Conservation (phyloP, 1,140 invertebrate genomes). For the Papilio glaucus region DNA sequence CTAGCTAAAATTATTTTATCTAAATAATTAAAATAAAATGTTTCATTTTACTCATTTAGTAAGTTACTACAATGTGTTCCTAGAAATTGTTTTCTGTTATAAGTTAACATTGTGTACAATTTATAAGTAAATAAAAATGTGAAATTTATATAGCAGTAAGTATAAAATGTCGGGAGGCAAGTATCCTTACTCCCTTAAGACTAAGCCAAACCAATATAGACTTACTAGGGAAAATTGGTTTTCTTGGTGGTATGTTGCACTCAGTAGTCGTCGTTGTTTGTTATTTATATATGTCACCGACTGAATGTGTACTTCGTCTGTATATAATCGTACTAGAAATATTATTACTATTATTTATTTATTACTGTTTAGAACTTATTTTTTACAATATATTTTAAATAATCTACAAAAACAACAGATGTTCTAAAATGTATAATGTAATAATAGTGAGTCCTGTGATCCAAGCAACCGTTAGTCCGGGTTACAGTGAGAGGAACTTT, state of each 20-base stretch:
- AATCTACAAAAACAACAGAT: background rate
- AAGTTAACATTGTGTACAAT: background rate
- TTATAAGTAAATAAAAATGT: background rate
- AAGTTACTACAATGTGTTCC: background rate
- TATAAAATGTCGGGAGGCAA: background rate
- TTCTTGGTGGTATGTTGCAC: background rate
- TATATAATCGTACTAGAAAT: no score
- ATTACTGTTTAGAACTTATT: no score
- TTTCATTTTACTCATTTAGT: no score
- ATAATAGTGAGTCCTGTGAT: background rate
- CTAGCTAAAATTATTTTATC: no score
- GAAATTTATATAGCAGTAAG: background rate
- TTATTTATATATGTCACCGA: conserved; percentile 20
- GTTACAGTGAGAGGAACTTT: no score
- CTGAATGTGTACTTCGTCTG: no score
- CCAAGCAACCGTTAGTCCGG: no score
- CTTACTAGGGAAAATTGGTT: conserved; percentile 3
- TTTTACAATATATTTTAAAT: background rate
- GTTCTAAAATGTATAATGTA: background rate
- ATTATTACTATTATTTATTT: no score
- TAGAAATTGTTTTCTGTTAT: background rate
- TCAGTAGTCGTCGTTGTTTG: background rate
- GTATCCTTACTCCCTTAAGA: background rate
- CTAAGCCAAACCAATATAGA: background rate
- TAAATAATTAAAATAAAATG: no score